These are phyloP conservation scores for Molossus molossus DNA, from an alignment of 2,797 vertebrate genomes.

Conservation along the genomic window DNA sequence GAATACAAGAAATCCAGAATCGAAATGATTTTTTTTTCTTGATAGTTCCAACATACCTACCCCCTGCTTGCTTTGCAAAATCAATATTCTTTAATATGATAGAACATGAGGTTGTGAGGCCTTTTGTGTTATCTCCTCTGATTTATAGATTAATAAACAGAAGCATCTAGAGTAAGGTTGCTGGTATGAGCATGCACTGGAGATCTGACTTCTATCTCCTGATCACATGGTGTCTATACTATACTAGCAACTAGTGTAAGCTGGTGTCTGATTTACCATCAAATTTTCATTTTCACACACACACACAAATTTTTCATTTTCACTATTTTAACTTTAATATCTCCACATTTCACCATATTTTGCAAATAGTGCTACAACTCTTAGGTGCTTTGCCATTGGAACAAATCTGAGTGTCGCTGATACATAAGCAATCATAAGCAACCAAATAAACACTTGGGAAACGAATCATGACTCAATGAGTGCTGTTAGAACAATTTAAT, in stretches of 20 bases:
- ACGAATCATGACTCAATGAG: constrained; percentile 39
- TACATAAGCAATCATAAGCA: background rate
- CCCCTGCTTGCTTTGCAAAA: constrained; percentile 1
- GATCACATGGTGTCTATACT: background rate
- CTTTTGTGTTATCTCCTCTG: background rate
- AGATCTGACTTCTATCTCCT: constrained; percentile 33
- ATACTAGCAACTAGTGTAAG: background rate
- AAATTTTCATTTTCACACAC: constrained; percentile 45
- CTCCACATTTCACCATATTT: background rate
- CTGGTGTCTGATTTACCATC: background rate
- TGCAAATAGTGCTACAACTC: background rate
- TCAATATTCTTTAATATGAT: background rate
- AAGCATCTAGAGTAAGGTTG: background rate
- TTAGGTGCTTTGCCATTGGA: constrained; percentile 15
- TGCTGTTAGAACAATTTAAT: background rate
- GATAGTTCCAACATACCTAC: background rate
- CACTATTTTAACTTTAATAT: constrained; percentile 49
- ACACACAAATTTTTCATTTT: constrained; percentile 3
- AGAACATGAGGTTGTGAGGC: background rate
- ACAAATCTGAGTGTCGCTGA: background rate
- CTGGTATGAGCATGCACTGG: background rate
- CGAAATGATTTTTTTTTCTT: background rate
- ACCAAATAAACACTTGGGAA: constrained; percentile 42
- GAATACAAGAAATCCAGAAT: background rate
- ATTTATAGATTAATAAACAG: constrained; percentile 54